Percentiles rank a stretch among this genome's conserved stretches.
Conservation (phyloP, 2,888 invertebrate genomes). For the Ennomos quercinarius region DNA sequence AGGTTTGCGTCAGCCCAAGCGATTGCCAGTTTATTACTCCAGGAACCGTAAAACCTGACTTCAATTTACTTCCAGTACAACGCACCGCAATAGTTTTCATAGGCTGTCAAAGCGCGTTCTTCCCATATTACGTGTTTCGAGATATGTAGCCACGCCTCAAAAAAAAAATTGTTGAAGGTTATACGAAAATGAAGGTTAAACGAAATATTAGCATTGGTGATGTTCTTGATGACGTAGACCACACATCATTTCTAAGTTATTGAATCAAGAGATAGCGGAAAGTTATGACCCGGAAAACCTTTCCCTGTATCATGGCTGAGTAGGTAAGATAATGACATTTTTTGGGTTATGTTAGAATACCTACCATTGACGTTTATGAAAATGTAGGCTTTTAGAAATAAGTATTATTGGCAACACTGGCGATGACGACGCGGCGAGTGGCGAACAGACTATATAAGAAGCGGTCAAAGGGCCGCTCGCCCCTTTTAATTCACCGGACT, state of each 20-base stretch:
- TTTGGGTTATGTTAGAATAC: constrained; percentile 24
- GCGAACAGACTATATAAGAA: no score
- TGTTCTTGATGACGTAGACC: constrained; percentile 39
- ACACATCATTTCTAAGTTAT: constrained; percentile 60
- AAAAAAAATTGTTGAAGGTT: constrained; percentile 15
- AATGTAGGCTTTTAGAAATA: neutral
- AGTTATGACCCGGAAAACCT: constrained; percentile 50
- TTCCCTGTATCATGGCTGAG: constrained; percentile 37
- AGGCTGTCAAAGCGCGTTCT: constrained; percentile 23
- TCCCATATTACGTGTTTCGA: constrained; percentile 26
- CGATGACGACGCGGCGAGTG: no score
- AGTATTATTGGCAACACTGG: neutral
- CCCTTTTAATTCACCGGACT: no score
- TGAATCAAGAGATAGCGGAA: constrained; percentile 54
- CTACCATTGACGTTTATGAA: neutral
- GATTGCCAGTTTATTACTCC: constrained; percentile 3
- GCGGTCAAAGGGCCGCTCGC: no score
- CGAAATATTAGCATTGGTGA: constrained; percentile 35
- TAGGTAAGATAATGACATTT: constrained; percentile 47
- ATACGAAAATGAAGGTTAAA: constrained; percentile 13
- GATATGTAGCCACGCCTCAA: constrained; percentile 14
- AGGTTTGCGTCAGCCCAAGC: neutral
- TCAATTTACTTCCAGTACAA: constrained; percentile 17
- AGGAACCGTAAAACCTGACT: constrained; percentile 2
- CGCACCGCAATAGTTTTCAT: constrained; percentile 24